phyloP scores from a whole-genome alignment of 2,797 vertebrate species.

The Syngnathus rostellatus region DNA sequence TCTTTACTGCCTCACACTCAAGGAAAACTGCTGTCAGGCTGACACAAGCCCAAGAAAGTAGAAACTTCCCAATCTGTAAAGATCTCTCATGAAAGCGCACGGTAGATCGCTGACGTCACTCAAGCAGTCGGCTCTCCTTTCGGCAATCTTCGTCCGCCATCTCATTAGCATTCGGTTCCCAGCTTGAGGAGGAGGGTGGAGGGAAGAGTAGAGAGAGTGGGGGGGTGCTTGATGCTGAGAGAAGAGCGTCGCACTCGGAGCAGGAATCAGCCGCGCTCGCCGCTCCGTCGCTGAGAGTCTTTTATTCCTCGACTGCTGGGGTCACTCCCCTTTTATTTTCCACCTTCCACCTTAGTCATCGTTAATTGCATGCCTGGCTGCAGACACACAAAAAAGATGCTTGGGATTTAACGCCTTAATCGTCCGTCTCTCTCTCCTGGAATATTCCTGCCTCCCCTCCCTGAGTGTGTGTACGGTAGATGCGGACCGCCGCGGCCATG shows the following conservation, averaged over 20 bases:
- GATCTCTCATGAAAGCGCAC: neutral
- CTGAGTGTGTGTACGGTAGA: slow-evolving; percentile 59
- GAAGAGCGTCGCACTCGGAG: slow-evolving; percentile 18
- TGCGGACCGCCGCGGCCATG: slow-evolving; percentile 86
- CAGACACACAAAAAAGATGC: slow-evolving; percentile 54
- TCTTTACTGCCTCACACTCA: neutral
- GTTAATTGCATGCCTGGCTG: neutral
- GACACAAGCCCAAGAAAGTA: neutral
- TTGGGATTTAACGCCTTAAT: slow-evolving; percentile 70
- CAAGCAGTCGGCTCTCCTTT: neutral
- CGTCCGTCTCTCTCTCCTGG: slow-evolving; percentile 45
- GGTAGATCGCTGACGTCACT: neutral
- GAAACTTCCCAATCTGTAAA: neutral
- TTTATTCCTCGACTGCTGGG: slow-evolving; percentile 6
- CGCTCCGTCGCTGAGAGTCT: slow-evolving; percentile 21
- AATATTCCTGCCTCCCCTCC: slow-evolving; percentile 1
- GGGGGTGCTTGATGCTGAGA: neutral
- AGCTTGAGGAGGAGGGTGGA: slow-evolving; percentile 2
- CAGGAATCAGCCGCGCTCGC: slow-evolving; percentile 62
- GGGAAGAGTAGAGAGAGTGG: neutral
- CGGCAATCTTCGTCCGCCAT: neutral
- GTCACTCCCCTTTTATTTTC: neutral
- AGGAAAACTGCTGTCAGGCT: neutral
- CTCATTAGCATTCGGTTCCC: neutral
- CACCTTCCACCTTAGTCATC: neutral